Evolutionary conservation across 2,113 vertebrate species (phyloP).

Genomic region (Brevimyrus niger): DNA sequence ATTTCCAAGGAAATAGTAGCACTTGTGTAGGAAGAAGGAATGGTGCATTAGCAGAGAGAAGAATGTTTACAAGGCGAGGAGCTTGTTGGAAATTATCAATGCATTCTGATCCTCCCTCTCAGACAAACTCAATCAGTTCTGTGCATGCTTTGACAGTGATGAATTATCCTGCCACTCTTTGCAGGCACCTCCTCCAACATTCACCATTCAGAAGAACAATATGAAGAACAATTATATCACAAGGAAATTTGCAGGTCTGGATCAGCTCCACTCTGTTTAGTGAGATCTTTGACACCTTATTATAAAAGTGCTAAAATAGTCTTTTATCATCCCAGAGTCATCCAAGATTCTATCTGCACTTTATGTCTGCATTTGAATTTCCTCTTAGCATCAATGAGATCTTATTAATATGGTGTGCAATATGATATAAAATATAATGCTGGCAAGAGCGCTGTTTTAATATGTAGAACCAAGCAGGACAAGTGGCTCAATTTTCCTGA

Average conservation of each 20-base stretch:
- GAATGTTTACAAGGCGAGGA: neutral
- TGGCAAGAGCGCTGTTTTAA: too few species aligned
- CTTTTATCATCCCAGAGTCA: neutral
- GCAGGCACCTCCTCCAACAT: neutral
- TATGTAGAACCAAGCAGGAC: too few species aligned
- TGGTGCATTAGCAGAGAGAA: neutral
- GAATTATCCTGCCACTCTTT: neutral
- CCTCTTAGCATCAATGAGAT: neutral
- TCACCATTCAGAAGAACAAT: neutral
- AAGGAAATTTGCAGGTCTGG: neutral
- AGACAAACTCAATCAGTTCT: neutral
- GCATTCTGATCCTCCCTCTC: neutral
- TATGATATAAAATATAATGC: too few species aligned
- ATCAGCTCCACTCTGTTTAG: neutral
- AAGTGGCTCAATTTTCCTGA: too few species aligned
- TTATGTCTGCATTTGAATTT: neutral
- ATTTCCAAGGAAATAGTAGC: neutral
- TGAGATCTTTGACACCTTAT: neutral
- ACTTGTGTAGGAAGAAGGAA: neutral
- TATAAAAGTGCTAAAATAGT: neutral
- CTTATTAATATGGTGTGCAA: too few species aligned
- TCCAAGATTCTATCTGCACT: neutral
- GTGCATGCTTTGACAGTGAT: neutral
- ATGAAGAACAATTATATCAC: neutral
- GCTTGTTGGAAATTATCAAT: neutral